These are phyloP conservation scores for Onychomys arenicola DNA, from an alignment of 2,797 vertebrate genomes.

Conservation along the genomic window DNA sequence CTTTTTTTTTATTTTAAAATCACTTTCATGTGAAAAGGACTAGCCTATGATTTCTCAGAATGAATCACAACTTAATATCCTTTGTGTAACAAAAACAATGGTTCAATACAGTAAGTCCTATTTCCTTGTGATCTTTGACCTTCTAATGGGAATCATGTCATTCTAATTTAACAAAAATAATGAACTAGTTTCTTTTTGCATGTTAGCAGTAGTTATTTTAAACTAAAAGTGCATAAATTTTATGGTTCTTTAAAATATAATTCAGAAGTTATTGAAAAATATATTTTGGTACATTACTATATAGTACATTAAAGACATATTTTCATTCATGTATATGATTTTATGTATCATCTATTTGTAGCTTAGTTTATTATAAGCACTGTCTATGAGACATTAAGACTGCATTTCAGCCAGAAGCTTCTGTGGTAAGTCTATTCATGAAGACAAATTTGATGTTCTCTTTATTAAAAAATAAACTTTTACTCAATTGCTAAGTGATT, in stretches of 20 bases:
- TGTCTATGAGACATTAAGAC: conserved; percentile 66
- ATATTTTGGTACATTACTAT: conserved; percentile 67
- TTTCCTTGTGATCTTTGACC: conserved; percentile 49
- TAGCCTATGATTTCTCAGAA: conserved; percentile 66
- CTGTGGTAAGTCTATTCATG: conserved; percentile 63
- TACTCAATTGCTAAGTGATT: conserved; percentile 70
- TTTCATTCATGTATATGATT: conserved; percentile 76
- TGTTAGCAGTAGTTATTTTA: conserved; percentile 50
- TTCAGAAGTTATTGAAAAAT: conserved; percentile 73
- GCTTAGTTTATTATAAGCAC: conserved; percentile 71
- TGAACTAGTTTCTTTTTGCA: conserved; percentile 62
- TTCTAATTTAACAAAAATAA: conserved; percentile 62
- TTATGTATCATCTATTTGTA: conserved; percentile 75
- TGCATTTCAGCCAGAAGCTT: conserved; percentile 63
- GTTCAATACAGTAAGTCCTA: conserved; percentile 66
- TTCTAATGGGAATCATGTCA: conserved; percentile 67
- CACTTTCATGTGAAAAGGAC: conserved; percentile 68
- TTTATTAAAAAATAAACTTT: conserved; percentile 67
- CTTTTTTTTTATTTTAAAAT: conserved; percentile 60
- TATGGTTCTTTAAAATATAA: conserved; percentile 58
- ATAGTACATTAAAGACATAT: conserved; percentile 74
- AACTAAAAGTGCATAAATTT: conserved; percentile 65
- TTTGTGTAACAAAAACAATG: conserved; percentile 55
- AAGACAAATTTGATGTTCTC: conserved; percentile 73
- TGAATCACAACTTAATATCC: conserved; percentile 69